These are phyloP conservation scores for Toxostoma redivivum DNA, from an alignment of 2,113 vertebrate genomes.

Conservation along the genomic window DNA sequence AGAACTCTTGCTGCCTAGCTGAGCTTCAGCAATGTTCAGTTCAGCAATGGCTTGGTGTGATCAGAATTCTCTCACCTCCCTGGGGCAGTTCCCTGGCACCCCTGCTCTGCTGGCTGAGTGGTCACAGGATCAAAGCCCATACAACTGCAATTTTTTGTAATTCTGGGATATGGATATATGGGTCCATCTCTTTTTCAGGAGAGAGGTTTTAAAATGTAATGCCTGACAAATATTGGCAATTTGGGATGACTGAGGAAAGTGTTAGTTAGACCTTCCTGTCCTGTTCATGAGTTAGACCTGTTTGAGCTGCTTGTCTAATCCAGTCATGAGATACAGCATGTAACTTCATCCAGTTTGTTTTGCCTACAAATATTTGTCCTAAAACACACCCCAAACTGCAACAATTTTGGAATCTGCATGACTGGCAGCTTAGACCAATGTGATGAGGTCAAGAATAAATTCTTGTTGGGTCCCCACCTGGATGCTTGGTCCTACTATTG, in stretches of 20 bases:
- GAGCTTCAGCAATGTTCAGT: not conserved
- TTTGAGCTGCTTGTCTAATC: not conserved
- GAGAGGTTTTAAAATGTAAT: not conserved
- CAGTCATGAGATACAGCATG: accelerated
- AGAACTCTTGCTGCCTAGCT: not conserved
- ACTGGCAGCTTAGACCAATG: not conserved
- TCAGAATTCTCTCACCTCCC: not conserved
- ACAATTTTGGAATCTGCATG: not conserved
- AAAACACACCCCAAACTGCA: accelerated
- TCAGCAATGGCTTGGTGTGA: accelerated
- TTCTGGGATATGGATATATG: not conserved
- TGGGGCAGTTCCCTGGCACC: not conserved
- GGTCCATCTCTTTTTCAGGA: not conserved
- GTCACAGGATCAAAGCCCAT: not conserved
- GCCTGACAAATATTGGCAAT: not conserved
- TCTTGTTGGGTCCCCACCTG: not conserved
- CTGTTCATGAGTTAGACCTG: accelerated
- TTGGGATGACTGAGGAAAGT: not conserved
- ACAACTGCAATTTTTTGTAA: not conserved
- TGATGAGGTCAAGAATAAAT: not conserved
- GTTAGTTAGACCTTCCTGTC: not conserved
- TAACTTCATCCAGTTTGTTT: not conserved
- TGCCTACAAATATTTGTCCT: not conserved
- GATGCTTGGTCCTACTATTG: accelerated
- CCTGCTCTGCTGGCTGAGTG: not conserved